Evolutionary conservation across 1,140 invertebrate genomes (phyloP), one percentile per base, ranked within the genome.

Genomic region (Trissolcus basalis): DNA sequence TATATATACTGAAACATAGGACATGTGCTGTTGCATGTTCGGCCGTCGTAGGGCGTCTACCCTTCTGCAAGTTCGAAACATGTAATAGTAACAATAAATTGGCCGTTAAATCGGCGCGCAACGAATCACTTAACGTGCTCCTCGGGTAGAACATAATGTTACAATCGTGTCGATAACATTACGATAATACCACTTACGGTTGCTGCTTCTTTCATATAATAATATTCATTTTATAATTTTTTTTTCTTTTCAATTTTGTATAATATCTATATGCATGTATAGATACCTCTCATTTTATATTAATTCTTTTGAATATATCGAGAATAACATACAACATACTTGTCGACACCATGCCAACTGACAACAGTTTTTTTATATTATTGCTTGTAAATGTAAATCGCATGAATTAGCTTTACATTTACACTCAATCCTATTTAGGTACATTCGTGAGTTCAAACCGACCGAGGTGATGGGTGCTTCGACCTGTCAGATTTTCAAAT

Each of bases 91-190:
- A 56, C 43, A 10, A 50, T 65, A 33, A 41, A 53, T 15, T 44
- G 7, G 45, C 41, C 35, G 12, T 32, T 0, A 51, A 50, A 32
- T 67, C 32, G 55, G 9, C 51, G 33, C 49, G 53, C 51, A 39
- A 54, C 27, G 9, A 44, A 69, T 69, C 43, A 80, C 68, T 59
- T 60, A 56, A 65, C 8, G 60, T 80, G 79, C 79, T 76, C 36
- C 2, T 7, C 59, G 36, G 54, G 55, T 54, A 47, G 71, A 70
- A 78, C 74, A 80, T 79, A 82, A 79, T 73, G 14, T 58, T 44
- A 50, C 19, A 44, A 39, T 45, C 1, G 47, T 80, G 75, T 80
- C 82, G 84, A 78, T 84, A 84, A 84, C 81, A 81, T 84, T 84
- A 84, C 75, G 77, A 81, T 83, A 85, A 78, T 79, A 72, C 56